Evolutionary conservation across 2,888 invertebrate genomes (phyloP).

Genomic region (Trachelus tabidus): DNA sequence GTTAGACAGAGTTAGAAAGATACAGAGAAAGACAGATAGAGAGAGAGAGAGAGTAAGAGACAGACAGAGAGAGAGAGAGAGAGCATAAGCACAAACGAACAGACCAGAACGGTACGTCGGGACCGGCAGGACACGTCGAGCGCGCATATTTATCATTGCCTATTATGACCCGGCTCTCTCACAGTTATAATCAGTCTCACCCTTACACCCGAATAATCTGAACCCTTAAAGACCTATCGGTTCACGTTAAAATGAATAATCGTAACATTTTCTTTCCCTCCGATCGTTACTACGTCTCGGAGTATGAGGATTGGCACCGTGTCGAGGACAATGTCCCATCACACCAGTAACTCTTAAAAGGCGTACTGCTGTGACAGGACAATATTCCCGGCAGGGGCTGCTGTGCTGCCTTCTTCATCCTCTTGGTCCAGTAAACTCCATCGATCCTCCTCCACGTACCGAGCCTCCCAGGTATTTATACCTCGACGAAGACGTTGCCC

Average conservation of each 20-base stretch:
- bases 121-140: neutral
- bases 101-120: neutral
- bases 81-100: neutral
- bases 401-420: constrained; percentile 16
- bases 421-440: constrained; percentile 5
- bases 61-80: too few species aligned
- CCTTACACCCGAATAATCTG: neutral
- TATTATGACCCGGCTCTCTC: neutral
- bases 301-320: constrained; percentile 31
- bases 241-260: neutral
- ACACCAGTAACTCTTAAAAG: constrained; percentile 85
- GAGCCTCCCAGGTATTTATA: constrained; percentile 9
- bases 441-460: neutral
- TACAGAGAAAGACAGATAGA: too few species aligned
- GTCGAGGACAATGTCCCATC: constrained; percentile 87
- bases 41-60: too few species aligned
- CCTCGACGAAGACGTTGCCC: constrained; percentile 8
- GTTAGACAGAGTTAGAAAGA: too few species aligned
- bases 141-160: neutral
- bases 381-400: constrained; percentile 83
- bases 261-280: neutral
- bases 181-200: neutral
- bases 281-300: neutral
- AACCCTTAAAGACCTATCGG: neutral
- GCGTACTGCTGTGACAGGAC: constrained; percentile 98